Conservation (phyloP, 2,113 vertebrate genomes). For the Amphiprion ocellaris region DNA sequence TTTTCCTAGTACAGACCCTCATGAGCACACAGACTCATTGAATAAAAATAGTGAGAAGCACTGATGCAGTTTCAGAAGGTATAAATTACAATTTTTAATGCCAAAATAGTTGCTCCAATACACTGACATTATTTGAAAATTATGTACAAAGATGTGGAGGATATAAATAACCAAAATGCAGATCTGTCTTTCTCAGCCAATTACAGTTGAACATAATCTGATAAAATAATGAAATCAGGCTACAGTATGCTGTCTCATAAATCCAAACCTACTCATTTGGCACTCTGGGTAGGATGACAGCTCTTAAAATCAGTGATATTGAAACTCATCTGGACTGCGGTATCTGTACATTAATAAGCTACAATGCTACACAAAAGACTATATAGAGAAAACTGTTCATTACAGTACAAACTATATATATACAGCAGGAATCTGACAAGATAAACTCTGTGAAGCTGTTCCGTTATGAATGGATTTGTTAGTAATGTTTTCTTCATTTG, state of each 20-base stretch:
- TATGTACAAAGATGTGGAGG: background rate
- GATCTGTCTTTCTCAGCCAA: background rate
- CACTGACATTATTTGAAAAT: background rate
- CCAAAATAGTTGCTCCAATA: conserved; percentile 8
- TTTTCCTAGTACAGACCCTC: too few species aligned
- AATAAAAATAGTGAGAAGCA: too few species aligned
- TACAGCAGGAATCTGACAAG: conserved; percentile 26
- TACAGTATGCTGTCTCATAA: background rate
- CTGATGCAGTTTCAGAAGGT: background rate
- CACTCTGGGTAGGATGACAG: conserved; percentile 33
- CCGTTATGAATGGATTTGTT: background rate
- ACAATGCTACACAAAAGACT: conserved; percentile 1
- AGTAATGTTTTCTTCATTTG: background rate
- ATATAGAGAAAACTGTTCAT: background rate
- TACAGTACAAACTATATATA: background rate
- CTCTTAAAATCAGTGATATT: background rate
- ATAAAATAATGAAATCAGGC: background rate
- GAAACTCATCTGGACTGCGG: background rate
- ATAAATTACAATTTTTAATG: conserved; percentile 12
- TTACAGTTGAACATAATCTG: background rate
- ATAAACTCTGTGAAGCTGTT: background rate
- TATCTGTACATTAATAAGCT: background rate
- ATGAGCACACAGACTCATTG: too few species aligned
- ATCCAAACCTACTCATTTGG: conserved; percentile 39
- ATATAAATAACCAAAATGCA: background rate